A percentile compares a stretch with the other conserved stretches of the same genome.
Conservation (phyloP, 2,797 vertebrate species). For the Hoplostethus mediterraneus region DNA sequence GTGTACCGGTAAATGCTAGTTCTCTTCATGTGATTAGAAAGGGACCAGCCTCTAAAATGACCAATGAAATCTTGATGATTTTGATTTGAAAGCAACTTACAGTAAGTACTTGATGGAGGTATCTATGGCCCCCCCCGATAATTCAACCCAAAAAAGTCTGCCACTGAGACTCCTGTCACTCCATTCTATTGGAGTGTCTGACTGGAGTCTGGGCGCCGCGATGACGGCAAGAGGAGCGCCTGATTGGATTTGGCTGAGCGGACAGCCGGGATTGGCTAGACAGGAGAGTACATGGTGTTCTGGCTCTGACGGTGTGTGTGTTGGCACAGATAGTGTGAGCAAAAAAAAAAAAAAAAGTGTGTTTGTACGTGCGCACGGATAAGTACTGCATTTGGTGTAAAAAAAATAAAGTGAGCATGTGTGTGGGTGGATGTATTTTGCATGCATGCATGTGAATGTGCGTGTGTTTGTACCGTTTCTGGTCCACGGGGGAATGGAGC, state of each 20-base stretch:
- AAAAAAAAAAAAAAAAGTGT: slow-evolving; percentile 17
- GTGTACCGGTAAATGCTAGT: not conserved
- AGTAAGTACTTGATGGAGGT: too few relatives aligned
- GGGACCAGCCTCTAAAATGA: not conserved
- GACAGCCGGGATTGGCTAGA: slow-evolving; percentile 71
- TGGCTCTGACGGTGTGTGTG: slow-evolving; percentile 35
- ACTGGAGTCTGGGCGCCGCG: slow-evolving; percentile 68
- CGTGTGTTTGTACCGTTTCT: not conserved
- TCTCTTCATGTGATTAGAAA: slow-evolving; percentile 1
- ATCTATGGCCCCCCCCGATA: too few relatives aligned
- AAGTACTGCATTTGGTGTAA: slow-evolving; percentile 1
- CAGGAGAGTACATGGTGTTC: slow-evolving; percentile 68
- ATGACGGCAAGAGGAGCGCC: slow-evolving; percentile 66
- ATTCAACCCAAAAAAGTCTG: slow-evolving; percentile 19
- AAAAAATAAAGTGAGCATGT: slow-evolving; percentile 12
- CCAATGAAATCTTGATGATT: not conserved
- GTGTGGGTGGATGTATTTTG: slow-evolving; percentile 33
- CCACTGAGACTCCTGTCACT: slow-evolving; percentile 21
- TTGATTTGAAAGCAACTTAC: not conserved
- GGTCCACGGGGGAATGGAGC: not conserved
- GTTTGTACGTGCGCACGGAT: slow-evolving; percentile 16
- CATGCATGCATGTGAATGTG: slow-evolving; percentile 19
- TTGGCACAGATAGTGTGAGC: slow-evolving; percentile 4
- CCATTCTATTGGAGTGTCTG: slow-evolving; percentile 53
- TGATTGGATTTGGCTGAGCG: slow-evolving; percentile 78